Conservation (phyloP, 2,797 vertebrate species). For the Bufotes viridis region DNA sequence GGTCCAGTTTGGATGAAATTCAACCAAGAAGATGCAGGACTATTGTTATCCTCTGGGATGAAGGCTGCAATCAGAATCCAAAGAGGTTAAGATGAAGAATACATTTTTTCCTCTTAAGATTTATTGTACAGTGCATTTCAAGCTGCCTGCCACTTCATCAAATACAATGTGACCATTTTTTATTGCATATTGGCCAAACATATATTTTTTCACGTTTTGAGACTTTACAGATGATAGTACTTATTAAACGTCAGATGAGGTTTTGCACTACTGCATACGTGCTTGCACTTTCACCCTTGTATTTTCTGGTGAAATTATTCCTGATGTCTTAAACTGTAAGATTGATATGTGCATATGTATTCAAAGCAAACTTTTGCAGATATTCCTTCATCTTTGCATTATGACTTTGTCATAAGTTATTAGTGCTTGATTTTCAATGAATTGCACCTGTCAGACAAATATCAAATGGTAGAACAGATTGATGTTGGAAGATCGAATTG, state of each 20-base stretch:
- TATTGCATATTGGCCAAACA: too few species aligned
- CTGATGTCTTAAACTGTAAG: not conserved
- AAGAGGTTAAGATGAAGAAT: too few species aligned
- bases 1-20: too few species aligned
- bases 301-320: not conserved
- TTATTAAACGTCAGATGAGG: not conserved
- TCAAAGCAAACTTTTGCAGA: not conserved
- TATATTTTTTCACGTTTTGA: not conserved
- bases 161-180: too few species aligned
- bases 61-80: too few species aligned
- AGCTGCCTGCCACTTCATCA: too few species aligned
- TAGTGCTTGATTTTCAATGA: slow-evolving; percentile 23
- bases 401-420: slow-evolving; percentile 29
- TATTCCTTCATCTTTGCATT: not conserved
- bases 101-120: too few species aligned
- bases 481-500: slow-evolving; percentile 35
- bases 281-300: not conserved
- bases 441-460: slow-evolving; percentile 33
- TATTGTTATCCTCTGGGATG: too few species aligned
- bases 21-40: too few species aligned
- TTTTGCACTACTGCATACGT: not conserved
- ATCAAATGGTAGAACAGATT: slow-evolving; percentile 42
- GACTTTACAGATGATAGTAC: not conserved
- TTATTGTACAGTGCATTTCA: too few species aligned
- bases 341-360: not conserved